phyloP scores from a whole-genome alignment of 2,113 vertebrate species.

The Camelus dromedarius region DNA sequence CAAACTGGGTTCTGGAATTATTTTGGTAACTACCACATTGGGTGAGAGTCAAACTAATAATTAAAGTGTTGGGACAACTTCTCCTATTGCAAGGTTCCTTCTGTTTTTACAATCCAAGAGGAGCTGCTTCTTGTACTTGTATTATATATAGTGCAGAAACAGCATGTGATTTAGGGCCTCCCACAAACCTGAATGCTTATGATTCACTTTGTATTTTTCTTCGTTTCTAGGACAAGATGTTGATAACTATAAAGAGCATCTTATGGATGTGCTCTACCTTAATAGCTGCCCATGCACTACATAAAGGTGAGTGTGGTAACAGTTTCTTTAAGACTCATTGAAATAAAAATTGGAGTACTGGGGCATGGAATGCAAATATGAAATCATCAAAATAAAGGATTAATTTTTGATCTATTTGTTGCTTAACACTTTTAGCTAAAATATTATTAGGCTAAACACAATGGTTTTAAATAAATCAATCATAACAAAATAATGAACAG shows the following conservation, averaged over 20 bases:
- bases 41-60: conserved; percentile 57
- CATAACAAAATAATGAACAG: conserved; percentile 23
- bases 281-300: conserved; percentile 86
- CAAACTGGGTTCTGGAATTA: conserved; percentile 1
- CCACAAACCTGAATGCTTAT: neutral
- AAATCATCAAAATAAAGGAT: neutral
- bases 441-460: neutral
- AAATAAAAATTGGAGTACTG: neutral
- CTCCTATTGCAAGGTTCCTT: conserved; percentile 14
- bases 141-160: neutral
- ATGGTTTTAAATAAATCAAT: neutral
- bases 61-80: conserved; percentile 17
- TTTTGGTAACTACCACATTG: conserved; percentile 1
- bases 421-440: conserved; percentile 27
- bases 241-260: conserved; percentile 93
- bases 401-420: neutral
- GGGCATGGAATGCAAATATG: too few species aligned
- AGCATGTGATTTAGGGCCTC: neutral
- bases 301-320: conserved; percentile 86
- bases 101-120: conserved; percentile 26
- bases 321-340: neutral
- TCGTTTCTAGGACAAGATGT: conserved; percentile 92
- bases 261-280: conserved; percentile 93
- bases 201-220: conserved; percentile 76
- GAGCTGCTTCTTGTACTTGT: neutral